These are phyloP conservation scores for Trachymyrmex septentrionalis DNA, from an alignment of 1,140 invertebrate species.

Conservation along the genomic window DNA sequence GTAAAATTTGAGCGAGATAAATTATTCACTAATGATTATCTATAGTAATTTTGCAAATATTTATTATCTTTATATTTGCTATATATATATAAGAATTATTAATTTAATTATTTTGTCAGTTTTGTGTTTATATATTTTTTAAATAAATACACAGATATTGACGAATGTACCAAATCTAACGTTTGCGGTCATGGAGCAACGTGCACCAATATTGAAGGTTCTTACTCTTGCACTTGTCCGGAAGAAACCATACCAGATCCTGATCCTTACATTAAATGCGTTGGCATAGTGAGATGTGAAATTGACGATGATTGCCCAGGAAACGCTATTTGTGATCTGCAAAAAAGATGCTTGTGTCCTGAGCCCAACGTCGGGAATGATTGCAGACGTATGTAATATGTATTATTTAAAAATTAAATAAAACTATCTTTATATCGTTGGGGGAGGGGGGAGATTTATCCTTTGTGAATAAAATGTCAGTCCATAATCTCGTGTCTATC, in stretches of 20 bases:
- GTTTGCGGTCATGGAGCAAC: slow-evolving; percentile 93
- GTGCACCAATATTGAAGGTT: slow-evolving; percentile 93
- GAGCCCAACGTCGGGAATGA: slow-evolving; percentile 96
- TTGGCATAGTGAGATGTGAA: slow-evolving; percentile 92
- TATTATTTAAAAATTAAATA: not conserved
- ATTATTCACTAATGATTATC: not conserved
- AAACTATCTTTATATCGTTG: not conserved
- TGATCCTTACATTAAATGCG: slow-evolving; percentile 92
- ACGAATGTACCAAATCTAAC: slow-evolving; percentile 91
- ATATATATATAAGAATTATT: not conserved
- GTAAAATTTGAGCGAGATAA: slow-evolving; percentile 78
- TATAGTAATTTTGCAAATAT: too few species aligned
- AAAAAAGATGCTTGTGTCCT: slow-evolving; percentile 94
- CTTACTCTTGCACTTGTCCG: slow-evolving; percentile 93
- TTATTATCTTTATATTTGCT: not conserved
- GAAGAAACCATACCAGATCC: slow-evolving; percentile 93
- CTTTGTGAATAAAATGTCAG: not conserved
- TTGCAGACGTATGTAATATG: slow-evolving; percentile 91
- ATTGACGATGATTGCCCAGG: slow-evolving; percentile 93
- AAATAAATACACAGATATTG: slow-evolving; percentile 88
- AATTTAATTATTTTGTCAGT: not conserved
- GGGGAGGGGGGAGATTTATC: not conserved
- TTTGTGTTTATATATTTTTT: not conserved
- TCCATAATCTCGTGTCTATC: not conserved
- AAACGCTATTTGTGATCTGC: slow-evolving; percentile 94